Conservation (phyloP, 2,888 invertebrate species). For the Clanis bilineata region DNA sequence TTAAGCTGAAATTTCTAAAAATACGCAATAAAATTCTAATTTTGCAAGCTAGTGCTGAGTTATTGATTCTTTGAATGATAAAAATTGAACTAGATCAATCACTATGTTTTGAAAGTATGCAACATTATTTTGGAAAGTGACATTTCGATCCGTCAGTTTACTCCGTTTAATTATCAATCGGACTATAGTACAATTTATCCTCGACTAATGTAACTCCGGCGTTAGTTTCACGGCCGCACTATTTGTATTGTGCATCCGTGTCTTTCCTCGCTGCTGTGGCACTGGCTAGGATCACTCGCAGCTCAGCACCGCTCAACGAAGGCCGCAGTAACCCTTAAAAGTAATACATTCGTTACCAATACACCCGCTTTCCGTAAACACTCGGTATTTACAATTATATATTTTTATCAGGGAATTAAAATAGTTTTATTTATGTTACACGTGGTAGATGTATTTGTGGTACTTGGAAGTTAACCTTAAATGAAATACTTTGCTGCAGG, state of each 20-base stretch:
- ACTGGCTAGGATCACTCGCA: background rate
- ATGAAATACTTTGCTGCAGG: no score
- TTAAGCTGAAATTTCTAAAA: no score
- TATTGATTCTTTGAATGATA: no score
- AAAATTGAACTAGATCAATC: no score
- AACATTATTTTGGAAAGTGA: no score
- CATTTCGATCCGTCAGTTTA: no score
- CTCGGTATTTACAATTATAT: background rate
- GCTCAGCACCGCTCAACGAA: background rate
- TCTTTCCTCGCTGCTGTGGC: background rate
- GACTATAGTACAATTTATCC: no score
- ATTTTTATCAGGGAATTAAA: background rate
- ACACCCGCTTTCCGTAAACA: background rate
- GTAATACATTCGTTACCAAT: background rate
- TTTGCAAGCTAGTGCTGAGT: no score
- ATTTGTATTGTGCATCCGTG: background rate
- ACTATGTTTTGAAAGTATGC: no score
- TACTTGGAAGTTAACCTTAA: no score
- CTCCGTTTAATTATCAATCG: background rate
- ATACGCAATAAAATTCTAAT: no score
- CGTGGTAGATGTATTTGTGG: no score
- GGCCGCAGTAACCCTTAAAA: background rate
- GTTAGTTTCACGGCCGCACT: background rate
- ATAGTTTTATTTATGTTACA: background rate
- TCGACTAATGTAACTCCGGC: background rate